Conservation (phyloP, 2,888 invertebrate species). For the Acleris cristana region DNA sequence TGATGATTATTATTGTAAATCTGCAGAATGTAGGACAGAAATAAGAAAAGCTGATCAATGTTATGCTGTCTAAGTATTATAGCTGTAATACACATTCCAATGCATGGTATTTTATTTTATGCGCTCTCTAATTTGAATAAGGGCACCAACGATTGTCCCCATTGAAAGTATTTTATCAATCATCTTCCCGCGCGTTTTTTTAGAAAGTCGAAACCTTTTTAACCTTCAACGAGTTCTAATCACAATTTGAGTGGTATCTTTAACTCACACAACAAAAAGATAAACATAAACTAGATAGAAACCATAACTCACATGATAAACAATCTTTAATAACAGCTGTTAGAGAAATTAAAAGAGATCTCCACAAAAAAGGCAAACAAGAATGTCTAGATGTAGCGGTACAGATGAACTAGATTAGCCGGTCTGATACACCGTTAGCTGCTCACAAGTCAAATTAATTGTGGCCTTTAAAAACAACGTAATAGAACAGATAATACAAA, state of each 20-base stretch:
- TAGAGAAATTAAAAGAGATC: slow-evolving; percentile 37
- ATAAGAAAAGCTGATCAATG: too few species aligned
- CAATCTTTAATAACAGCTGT: slow-evolving; percentile 17
- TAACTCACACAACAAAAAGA: neutral
- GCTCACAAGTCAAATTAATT: slow-evolving; percentile 71
- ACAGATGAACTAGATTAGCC: slow-evolving; percentile 75
- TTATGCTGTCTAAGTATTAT: too few species aligned
- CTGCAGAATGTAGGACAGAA: too few species aligned
- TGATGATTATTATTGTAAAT: too few species aligned
- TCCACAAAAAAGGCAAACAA: slow-evolving; percentile 46
- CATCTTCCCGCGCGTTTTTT: slow-evolving; percentile 19
- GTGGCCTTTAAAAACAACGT: slow-evolving; percentile 43
- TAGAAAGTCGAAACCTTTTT: slow-evolving; percentile 26
- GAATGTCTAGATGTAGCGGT: slow-evolving; percentile 71
- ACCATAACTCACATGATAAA: slow-evolving; percentile 8
- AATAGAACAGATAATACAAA: slow-evolving; percentile 40
- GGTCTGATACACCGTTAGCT: slow-evolving; percentile 71
- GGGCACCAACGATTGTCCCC: slow-evolving; percentile 18
- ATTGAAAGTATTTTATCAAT: slow-evolving; percentile 21
- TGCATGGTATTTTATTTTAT: too few species aligned
- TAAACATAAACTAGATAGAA: slow-evolving; percentile 1
- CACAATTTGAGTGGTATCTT: neutral
- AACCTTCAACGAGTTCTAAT: slow-evolving; percentile 22
- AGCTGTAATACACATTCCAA: too few species aligned
- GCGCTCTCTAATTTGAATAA: slow-evolving; percentile 10